These are phyloP conservation scores for Benitochromis conjunctus DNA, from an alignment of 2,113 vertebrate genomes.

Conservation along the genomic window DNA sequence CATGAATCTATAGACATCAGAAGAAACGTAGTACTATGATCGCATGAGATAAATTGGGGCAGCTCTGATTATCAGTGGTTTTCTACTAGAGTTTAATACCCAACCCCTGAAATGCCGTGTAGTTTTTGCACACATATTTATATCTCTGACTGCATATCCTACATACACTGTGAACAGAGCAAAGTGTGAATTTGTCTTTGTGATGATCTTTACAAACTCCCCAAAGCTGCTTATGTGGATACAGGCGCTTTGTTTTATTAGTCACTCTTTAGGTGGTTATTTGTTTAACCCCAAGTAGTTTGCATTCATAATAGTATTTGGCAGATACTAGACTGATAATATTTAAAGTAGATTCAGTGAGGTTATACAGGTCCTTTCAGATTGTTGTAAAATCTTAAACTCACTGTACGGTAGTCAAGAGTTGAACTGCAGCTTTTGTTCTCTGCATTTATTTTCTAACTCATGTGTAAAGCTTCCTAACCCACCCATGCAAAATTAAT, in stretches of 20 bases:
- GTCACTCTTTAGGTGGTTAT: not conserved
- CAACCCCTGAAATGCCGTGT: not conserved
- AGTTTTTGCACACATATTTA: not conserved
- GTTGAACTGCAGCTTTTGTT: not conserved
- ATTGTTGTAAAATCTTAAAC: not conserved
- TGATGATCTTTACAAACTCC: not conserved
- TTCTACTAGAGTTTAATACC: not conserved
- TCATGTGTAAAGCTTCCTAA: not conserved
- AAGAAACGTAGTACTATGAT: not conserved
- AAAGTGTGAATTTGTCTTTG: not conserved
- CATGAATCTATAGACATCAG: not conserved
- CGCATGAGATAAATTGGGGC: not conserved
- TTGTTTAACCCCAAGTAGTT: not conserved
- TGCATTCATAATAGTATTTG: not conserved
- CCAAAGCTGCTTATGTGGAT: not conserved
- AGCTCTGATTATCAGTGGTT: not conserved
- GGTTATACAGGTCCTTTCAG: not conserved
- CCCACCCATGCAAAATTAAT: slow-evolving; percentile 22
- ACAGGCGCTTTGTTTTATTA: not conserved
- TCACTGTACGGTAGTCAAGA: not conserved
- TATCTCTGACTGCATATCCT: not conserved
- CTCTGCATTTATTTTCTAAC: not conserved
- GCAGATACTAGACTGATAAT: not conserved
- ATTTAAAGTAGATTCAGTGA: not conserved
- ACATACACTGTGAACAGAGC: not conserved